Percentiles rank a stretch among this genome's conserved stretches.
Conservation (phyloP, 1,140 invertebrate species). For the Araneus ventricosus region DNA sequence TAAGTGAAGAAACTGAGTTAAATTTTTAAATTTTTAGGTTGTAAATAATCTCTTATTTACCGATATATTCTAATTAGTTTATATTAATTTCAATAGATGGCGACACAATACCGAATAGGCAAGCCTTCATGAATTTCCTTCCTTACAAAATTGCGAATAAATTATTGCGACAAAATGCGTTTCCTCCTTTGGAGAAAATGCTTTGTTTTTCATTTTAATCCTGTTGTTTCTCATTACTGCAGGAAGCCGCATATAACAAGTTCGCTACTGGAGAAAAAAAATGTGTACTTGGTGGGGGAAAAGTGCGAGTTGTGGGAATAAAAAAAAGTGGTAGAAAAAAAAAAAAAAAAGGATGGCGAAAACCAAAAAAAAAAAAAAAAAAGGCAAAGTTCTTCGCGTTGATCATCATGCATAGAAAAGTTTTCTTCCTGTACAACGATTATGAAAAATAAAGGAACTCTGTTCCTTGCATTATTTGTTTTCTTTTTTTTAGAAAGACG, state of each 20-base stretch:
- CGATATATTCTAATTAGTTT: background rate
- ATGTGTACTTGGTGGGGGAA: slow-evolving; percentile 23
- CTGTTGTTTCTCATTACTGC: slow-evolving; percentile 47
- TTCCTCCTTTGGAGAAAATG: background rate
- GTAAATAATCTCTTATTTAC: no score
- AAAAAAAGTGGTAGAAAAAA: background rate
- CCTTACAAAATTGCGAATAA: slow-evolving; percentile 36
- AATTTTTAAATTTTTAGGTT: no score
- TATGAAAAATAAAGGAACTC: slow-evolving; percentile 19
- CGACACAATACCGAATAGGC: background rate
- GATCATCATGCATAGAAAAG: slow-evolving; percentile 9
- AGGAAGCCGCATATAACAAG: slow-evolving; percentile 30
- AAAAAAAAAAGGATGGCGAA: background rate
- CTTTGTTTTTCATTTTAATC: slow-evolving; percentile 53
- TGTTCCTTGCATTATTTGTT: background rate
- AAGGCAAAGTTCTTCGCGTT: background rate
- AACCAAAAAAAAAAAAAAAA: background rate
- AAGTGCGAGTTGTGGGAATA: background rate
- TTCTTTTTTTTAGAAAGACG: background rate
- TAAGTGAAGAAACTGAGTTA: no score
- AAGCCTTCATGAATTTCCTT: background rate
- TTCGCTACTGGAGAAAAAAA: background rate
- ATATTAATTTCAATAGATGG: background rate
- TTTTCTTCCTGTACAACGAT: slow-evolving; percentile 7
- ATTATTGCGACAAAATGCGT: slow-evolving; percentile 52